Percentiles rank a stretch among this genome's conserved stretches.
phyloP scores from a whole-genome alignment of 2,797 vertebrate genomes.

The Caiman crocodilus region DNA sequence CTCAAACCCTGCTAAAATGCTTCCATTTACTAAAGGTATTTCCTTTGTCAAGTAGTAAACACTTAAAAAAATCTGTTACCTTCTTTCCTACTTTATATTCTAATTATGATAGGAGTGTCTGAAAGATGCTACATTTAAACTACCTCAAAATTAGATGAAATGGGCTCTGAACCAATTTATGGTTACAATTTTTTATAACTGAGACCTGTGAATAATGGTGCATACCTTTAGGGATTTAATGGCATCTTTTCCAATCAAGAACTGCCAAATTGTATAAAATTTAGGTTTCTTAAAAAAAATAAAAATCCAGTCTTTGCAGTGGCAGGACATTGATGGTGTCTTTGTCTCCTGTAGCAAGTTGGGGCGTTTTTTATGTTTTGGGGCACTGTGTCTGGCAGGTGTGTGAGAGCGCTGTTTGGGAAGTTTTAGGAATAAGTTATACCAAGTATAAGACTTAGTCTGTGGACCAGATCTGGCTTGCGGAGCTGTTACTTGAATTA shows the following conservation, averaged over 20 bases:
- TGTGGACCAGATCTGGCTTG: too few species aligned
- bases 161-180: slow-evolving; percentile 42
- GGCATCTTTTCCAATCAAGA: background rate
- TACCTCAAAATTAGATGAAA: slow-evolving; percentile 28
- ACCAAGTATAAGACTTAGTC: too few species aligned
- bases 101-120: slow-evolving; percentile 58
- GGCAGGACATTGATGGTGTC: background rate
- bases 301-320: background rate
- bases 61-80: background rate
- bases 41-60: slow-evolving; percentile 61
- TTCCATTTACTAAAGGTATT: slow-evolving; percentile 38
- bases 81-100: slow-evolving; percentile 30
- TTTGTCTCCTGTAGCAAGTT: too few species aligned
- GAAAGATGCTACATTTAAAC: slow-evolving; percentile 61
- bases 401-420: too few species aligned
- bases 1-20: slow-evolving; percentile 39
- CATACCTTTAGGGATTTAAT: slow-evolving; percentile 46
- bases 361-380: too few species aligned
- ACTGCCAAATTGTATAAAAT: background rate
- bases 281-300: background rate
- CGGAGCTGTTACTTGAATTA: too few species aligned
- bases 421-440: too few species aligned
- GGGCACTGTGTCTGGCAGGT: too few species aligned
- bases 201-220: slow-evolving; percentile 25
- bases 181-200: slow-evolving; percentile 14